Evolutionary conservation across 2,797 vertebrate genomes (phyloP), one percentile per base, ranked within the genome.

Genomic region (Spinus pinus): DNA sequence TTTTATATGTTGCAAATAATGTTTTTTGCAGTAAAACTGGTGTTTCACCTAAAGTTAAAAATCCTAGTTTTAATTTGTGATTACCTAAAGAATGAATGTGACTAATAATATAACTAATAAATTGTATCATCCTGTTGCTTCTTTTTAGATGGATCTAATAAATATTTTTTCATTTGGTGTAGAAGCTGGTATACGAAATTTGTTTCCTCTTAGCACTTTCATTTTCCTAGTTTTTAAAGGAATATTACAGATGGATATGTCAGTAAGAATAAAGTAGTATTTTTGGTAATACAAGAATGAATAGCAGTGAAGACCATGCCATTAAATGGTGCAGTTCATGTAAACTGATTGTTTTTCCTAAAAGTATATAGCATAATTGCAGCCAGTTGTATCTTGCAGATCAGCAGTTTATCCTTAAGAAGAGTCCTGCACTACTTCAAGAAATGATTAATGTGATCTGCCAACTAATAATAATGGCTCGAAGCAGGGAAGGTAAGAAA

Each of bases 391-490:
- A 30, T 97, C 87, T 97, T 97, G 49, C 94, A 99, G 99, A 99
- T 98, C 99, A 99, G 94, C 98, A 99, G 90, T 99, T 99, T 98
- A 99, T 99, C 94, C 97, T 99, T 94, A 99, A 99, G 97, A 99
- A 99, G 97, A 99, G 99, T 94, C 99, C 99, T 53, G 98, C 99
- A 14, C 98, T 99, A 51, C 99, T 99, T 81, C 99, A 99, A 97
- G 99, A 99, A 98, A 99, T 99, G 99, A 99, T 99, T 97, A 99
- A 99, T 70, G 99, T 99, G 57, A 99, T 99, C 95, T 99, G 99
- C 94, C 99, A 99, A 22, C 98, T 99, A 35, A 99, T 99, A 85
- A 99, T 99, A 98, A 99, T 99, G 99, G 99, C 99, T 85, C 99
- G 99, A 96, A 99, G 98, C 96, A 98, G 99, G 97, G 99, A 99